Evolutionary conservation across 2,113 vertebrate species (phyloP).

Genomic region (Calyptomena viridis): DNA sequence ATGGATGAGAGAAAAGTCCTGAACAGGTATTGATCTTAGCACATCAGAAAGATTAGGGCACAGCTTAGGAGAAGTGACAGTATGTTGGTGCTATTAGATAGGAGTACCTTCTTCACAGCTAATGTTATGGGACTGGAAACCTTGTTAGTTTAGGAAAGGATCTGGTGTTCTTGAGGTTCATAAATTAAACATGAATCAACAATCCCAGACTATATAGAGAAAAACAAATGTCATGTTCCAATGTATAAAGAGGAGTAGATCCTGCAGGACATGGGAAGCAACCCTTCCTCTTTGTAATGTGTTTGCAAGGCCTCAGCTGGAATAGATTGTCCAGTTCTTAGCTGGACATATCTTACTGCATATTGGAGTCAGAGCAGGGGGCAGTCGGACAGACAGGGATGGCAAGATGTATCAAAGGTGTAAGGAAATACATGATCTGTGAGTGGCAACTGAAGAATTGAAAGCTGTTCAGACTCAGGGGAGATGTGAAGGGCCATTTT

Average conservation of each 20-base stretch:
- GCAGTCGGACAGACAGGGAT: rapidly evolving
- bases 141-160: neutral
- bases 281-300: neutral
- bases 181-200: neutral
- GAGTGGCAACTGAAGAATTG: neutral
- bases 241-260: neutral
- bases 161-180: neutral
- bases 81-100: neutral
- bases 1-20: neutral
- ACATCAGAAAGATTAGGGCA: neutral
- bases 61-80: neutral
- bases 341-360: too few relatives aligned
- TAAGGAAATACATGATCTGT: neutral
- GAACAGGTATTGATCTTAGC: neutral
- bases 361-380: neutral
- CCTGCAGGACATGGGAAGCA: neutral
- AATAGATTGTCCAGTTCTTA: neutral
- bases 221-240: neutral
- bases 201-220: neutral
- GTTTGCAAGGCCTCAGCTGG: neutral
- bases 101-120: neutral
- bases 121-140: neutral
- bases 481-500: neutral
- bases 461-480: neutral
- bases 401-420: neutral